A percentile compares a stretch with the other conserved stretches of the same genome.
phyloP scores from a whole-genome alignment of 2,888 invertebrate species.

The Limnephilus rhombicus region DNA sequence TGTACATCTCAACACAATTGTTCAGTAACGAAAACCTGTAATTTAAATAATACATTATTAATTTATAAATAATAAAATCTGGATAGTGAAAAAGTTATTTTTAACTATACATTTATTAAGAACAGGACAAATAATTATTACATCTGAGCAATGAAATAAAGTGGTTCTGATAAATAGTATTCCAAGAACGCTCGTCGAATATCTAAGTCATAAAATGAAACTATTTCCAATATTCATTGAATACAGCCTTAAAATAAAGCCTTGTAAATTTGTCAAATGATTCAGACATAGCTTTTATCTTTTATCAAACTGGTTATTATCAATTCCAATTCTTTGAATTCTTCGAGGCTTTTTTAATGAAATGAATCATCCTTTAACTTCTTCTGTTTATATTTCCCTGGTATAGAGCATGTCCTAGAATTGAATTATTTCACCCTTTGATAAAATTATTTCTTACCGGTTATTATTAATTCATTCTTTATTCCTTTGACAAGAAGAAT shows the following conservation, averaged over 20 bases:
- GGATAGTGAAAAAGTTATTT: no score
- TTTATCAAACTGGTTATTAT: constrained; percentile 21
- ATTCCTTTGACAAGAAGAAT: constrained; percentile 38
- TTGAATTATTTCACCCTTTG: constrained; percentile 51
- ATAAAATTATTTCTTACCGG: constrained; percentile 36
- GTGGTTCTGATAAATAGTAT: background rate
- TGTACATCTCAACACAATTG: no score
- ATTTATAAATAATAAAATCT: no score
- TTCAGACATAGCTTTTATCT: constrained; percentile 13
- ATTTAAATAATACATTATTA: no score
- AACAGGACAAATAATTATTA: background rate
- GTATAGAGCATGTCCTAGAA: constrained; percentile 3
- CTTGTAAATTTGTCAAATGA: background rate
- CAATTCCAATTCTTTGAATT: constrained; percentile 35
- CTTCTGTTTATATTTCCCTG: constrained; percentile 21
- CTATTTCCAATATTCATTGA: constrained; percentile 1
- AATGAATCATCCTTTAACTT: constrained; percentile 27
- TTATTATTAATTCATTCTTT: constrained; percentile 37
- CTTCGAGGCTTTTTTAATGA: constrained; percentile 21
- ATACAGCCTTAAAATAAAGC: background rate
- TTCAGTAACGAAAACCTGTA: no score
- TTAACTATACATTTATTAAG: background rate
- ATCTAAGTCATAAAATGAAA: background rate
- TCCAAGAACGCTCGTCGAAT: background rate
- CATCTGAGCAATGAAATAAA: background rate